phyloP scores from a whole-genome alignment of 53 echinoderm and acorn worm species.

The Temnopleurus reevesii region DNA sequence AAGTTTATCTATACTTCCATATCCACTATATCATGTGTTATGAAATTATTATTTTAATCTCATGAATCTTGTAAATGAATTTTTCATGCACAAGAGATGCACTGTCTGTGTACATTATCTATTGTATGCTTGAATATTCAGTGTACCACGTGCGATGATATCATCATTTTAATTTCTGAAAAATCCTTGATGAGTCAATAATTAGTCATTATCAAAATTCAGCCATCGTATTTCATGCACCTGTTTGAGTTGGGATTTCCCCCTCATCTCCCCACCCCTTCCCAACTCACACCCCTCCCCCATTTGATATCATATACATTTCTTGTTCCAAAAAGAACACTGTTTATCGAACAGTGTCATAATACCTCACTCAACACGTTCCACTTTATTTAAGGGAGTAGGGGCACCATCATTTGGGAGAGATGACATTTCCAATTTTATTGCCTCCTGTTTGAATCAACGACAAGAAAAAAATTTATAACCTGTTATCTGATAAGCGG shows the following conservation, averaged over 20 bases:
- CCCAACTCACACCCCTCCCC: not conserved
- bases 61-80: too few relatives aligned
- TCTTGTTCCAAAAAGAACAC: conserved; percentile 1
- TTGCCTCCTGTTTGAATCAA: conserved; percentile 19
- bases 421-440: conserved; percentile 26
- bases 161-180: not conserved
- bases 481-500: conserved; percentile 32
- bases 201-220: not conserved
- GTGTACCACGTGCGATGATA: not conserved
- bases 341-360: conserved; percentile 39
- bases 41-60: too few relatives aligned
- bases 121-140: too few relatives aligned
- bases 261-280: not conserved
- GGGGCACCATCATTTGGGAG: not conserved
- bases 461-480: conserved; percentile 42
- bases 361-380: conserved; percentile 23
- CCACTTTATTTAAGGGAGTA: not conserved
- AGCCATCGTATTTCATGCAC: not conserved
- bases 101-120: too few relatives aligned
- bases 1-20: too few relatives aligned
- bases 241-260: not conserved
- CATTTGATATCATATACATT: not conserved
- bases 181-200: not conserved
- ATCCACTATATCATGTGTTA: too few relatives aligned
- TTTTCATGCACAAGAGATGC: too few relatives aligned